Evolutionary conservation across 2,888 invertebrate genomes (phyloP).

Genomic region (Ophion slaviceki): DNA sequence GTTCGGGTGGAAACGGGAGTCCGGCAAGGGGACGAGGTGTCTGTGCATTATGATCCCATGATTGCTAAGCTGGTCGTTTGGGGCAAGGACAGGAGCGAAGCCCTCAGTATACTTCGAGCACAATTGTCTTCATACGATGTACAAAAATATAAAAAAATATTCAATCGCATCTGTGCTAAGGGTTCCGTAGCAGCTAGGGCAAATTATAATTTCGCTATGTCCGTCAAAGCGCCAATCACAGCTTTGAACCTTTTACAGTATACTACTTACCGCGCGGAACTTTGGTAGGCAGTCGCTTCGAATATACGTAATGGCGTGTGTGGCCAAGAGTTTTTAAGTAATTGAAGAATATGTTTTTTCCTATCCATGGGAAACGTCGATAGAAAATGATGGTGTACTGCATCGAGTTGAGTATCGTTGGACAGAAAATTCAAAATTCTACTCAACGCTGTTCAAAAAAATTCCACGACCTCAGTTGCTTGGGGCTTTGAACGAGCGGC

Average conservation of each 20-base stretch:
- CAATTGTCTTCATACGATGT: conserved; percentile 94
- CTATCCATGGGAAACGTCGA: too few species aligned
- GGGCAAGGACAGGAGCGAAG: conserved; percentile 93
- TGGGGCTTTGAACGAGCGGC: too few species aligned
- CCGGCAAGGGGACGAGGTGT: conserved; percentile 96
- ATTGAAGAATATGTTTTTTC: too few species aligned
- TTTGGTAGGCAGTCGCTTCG: too few species aligned
- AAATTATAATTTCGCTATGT: too few species aligned
- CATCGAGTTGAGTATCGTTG: not conserved
- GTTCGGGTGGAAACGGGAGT: conserved; percentile 96
- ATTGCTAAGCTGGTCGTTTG: conserved; percentile 99
- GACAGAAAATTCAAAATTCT: not conserved
- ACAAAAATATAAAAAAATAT: conserved; percentile 67
- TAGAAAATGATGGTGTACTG: too few species aligned
- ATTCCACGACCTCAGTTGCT: not conserved
- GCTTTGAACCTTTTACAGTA: not conserved
- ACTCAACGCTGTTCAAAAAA: not conserved
- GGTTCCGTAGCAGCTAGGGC: too few species aligned
- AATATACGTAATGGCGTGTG: too few species aligned
- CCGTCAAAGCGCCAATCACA: too few species aligned
- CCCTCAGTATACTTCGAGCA: conserved; percentile 90
- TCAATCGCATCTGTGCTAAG: not conserved
- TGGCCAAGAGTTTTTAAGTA: too few species aligned
- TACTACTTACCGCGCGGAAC: too few species aligned
- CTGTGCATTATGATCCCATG: conserved; percentile 99